These are phyloP conservation scores for Microtus ochrogaster DNA, from an alignment of 2,113 vertebrate species.

Conservation along the genomic window DNA sequence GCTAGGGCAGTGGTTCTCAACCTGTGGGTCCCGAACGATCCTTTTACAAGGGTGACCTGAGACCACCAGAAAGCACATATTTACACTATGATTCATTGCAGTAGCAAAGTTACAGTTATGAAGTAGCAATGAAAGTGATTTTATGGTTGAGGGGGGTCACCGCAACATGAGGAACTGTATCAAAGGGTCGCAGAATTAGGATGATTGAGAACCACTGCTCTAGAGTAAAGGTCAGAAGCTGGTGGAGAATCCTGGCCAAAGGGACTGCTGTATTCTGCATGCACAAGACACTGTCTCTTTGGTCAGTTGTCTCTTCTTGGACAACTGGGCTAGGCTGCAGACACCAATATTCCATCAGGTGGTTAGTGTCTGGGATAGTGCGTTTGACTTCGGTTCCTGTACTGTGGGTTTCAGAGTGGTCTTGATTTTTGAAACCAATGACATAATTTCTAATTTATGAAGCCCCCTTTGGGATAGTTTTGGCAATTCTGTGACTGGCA, in stretches of 20 bases:
- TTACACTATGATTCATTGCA: not conserved
- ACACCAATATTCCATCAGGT: too few relatives aligned
- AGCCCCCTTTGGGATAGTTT: not conserved
- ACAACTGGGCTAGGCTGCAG: not conserved
- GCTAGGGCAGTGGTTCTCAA: not conserved
- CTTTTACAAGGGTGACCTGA: not conserved
- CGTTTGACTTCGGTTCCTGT: not conserved
- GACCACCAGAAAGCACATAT: not conserved
- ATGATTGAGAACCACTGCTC: not conserved
- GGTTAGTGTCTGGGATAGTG: not conserved
- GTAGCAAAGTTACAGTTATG: not conserved
- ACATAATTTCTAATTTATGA: not conserved
- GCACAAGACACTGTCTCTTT: not conserved
- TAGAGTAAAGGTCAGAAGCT: not conserved
- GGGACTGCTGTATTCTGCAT: not conserved
- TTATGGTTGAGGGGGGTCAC: not conserved
- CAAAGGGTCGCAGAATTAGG: not conserved
- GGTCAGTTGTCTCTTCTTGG: not conserved
- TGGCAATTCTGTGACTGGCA: not conserved
- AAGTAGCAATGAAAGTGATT: not conserved
- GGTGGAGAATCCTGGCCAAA: not conserved
- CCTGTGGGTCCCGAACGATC: not conserved
- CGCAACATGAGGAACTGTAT: not conserved
- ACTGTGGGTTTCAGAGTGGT: not conserved
- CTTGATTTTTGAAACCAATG: not conserved